These are phyloP conservation scores for Anabacerthia variegaticeps DNA, from an alignment of 2,797 vertebrate species.

Conservation along the genomic window DNA sequence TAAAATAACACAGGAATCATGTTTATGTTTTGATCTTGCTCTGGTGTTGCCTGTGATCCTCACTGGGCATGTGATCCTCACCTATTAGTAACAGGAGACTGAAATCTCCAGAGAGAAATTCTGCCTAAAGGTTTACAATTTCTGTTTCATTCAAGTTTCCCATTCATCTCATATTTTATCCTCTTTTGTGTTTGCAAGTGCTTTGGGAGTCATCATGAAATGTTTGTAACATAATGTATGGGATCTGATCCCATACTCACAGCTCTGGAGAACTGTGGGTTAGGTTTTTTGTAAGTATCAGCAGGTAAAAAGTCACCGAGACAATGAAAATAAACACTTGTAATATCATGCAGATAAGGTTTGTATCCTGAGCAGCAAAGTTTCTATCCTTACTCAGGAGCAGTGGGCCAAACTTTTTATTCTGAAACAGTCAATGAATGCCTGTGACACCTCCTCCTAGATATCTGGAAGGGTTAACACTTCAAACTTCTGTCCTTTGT, in stretches of 20 bases:
- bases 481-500: conserved; percentile 2
- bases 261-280: not conserved
- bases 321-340: not conserved
- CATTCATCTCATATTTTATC: conserved; percentile 47
- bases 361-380: not conserved
- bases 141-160: conserved; percentile 44
- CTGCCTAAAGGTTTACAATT: conserved; percentile 16
- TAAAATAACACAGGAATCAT: conserved; percentile 12
- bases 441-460: not conserved
- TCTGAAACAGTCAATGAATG: not conserved
- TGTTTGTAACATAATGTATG: not conserved
- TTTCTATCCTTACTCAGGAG: not conserved
- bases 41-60: not conserved
- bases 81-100: not conserved
- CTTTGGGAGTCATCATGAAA: conserved; percentile 12
- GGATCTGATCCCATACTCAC: not conserved
- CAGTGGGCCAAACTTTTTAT: not conserved
- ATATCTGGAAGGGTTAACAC: conserved; percentile 34
- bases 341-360: not conserved
- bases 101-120: conserved; percentile 3
- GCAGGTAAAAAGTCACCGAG: not conserved
- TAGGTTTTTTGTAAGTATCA: not conserved
- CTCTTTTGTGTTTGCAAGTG: conserved; percentile 11
- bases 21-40: conserved; percentile 26
- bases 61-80: not conserved